These are phyloP conservation scores for Gymnoscopelus microlampas DNA, from an alignment of 2,797 vertebrate genomes.

Conservation along the genomic window DNA sequence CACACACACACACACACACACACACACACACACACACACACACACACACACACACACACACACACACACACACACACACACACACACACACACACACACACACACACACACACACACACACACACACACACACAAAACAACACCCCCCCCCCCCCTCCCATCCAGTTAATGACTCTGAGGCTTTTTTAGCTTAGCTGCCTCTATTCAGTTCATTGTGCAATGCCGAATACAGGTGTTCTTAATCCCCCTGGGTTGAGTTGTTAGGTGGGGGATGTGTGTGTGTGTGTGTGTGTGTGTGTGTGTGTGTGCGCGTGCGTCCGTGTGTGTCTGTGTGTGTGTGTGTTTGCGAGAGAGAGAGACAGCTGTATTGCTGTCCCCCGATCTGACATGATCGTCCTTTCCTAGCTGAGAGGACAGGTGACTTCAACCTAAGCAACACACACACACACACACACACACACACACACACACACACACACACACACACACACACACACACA, in stretches of 20 bases:
- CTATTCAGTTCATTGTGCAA: slow-evolving; percentile 74
- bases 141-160: slow-evolving; percentile 43
- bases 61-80: no score
- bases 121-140: neutral
- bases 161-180: slow-evolving; percentile 60
- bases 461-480: no score
- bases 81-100: no score
- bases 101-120: no score
- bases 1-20: no score
- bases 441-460: slow-evolving; percentile 14
- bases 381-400: slow-evolving; percentile 53
- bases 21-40: no score
- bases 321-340: slow-evolving; percentile 31
- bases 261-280: slow-evolving; percentile 52
- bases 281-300: slow-evolving; percentile 12
- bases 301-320: slow-evolving; percentile 32
- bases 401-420: slow-evolving; percentile 65
- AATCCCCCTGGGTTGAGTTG: slow-evolving; percentile 68
- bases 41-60: no score
- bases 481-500: neutral
- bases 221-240: slow-evolving; percentile 80
- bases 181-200: slow-evolving; percentile 71
- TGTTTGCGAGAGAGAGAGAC: slow-evolving; percentile 40
- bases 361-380: slow-evolving; percentile 72
- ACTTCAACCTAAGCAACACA: slow-evolving; percentile 58